These are phyloP conservation scores for Mormoops blainvillei DNA, from an alignment of 2,113 vertebrate genomes.

Conservation along the genomic window DNA sequence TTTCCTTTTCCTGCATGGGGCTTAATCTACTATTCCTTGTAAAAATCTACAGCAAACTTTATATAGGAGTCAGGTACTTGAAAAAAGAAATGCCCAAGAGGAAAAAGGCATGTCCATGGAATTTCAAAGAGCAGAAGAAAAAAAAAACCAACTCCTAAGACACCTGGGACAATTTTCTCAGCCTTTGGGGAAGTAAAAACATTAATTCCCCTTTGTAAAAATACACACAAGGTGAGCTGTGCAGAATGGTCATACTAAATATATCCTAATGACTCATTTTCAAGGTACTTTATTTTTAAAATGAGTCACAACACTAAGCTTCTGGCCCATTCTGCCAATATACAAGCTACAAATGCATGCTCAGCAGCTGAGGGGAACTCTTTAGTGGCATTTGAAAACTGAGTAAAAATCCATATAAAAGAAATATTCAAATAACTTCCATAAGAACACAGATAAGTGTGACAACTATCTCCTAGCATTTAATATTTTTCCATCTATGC, in stretches of 20 bases:
- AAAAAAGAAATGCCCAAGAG: not conserved
- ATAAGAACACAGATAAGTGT: too few relatives aligned
- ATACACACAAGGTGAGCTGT: not conserved
- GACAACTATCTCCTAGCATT: too few relatives aligned
- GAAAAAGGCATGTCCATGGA: not conserved
- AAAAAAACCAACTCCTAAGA: not conserved
- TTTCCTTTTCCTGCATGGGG: not conserved
- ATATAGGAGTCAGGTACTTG: fast-evolving
- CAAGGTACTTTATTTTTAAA: too few relatives aligned
- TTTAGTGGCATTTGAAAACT: too few relatives aligned
- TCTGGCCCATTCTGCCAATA: too few relatives aligned
- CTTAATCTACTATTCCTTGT: not conserved
- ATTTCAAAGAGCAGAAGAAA: not conserved
- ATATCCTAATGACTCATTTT: not conserved
- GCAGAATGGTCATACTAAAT: not conserved
- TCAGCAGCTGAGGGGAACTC: too few relatives aligned
- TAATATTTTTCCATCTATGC: constrained; percentile 79
- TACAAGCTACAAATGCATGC: too few relatives aligned
- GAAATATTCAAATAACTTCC: too few relatives aligned
- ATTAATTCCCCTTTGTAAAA: too few relatives aligned
- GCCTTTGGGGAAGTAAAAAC: not conserved
- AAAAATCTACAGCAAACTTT: not conserved
- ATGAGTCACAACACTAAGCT: too few relatives aligned
- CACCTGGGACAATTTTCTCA: not conserved
- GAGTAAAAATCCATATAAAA: too few relatives aligned